Evolutionary conservation across 2,113 vertebrate genomes (phyloP).

Genomic region (Ursus arctos): DNA sequence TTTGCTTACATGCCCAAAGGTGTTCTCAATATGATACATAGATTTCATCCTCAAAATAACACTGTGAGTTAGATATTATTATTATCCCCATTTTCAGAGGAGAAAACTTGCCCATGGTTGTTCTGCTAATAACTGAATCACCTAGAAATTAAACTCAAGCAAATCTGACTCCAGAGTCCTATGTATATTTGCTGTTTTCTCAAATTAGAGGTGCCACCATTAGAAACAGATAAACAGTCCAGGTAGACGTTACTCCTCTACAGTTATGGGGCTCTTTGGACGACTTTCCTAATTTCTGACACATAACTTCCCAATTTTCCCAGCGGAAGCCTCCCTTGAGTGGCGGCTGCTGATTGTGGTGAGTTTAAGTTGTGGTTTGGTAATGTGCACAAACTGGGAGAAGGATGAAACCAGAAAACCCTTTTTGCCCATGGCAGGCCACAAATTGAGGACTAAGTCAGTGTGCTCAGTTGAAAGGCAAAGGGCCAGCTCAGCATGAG

Average conservation of each 20-base stretch:
- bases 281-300: constrained; percentile 51
- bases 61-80: background rate
- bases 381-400: constrained; percentile 39
- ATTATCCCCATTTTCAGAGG: background rate
- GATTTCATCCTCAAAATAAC: background rate
- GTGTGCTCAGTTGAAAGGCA: constrained; percentile 21
- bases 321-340: background rate
- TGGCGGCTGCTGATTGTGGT: background rate
- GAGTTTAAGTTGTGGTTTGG: constrained; percentile 67
- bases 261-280: background rate
- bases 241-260: background rate
- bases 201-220: background rate
- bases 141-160: constrained; percentile 10
- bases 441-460: constrained; percentile 70
- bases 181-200: background rate
- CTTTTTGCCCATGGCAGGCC: constrained; percentile 56
- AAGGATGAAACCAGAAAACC: constrained; percentile 69
- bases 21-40: background rate
- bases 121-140: background rate
- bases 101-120: background rate
- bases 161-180: background rate
- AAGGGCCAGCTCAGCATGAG: constrained; percentile 11
- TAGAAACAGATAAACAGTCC: background rate
- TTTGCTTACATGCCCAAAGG: background rate
- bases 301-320: background rate